These are phyloP conservation scores for Musca domestica DNA, from an alignment of 1,140 invertebrate genomes.

Conservation along the genomic window DNA sequence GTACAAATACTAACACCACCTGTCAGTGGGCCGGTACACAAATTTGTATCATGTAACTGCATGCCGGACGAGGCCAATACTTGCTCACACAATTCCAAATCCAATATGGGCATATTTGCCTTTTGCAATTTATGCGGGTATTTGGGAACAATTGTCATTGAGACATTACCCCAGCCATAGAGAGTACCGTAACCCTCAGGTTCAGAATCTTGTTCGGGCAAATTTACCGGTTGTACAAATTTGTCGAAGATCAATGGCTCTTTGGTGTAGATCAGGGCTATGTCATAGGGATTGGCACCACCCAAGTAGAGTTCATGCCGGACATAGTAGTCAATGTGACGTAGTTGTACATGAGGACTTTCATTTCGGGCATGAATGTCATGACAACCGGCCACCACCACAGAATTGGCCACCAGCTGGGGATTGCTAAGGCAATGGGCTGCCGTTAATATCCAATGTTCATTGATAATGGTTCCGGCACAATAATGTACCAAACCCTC, in stretches of 20 bases:
- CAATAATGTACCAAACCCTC: slow-evolving; percentile 48
- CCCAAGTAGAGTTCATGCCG: slow-evolving; percentile 46
- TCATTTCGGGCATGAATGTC: slow-evolving; percentile 41
- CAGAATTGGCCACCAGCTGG: slow-evolving; percentile 40
- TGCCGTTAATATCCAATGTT: slow-evolving; percentile 51
- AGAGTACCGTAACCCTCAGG: slow-evolving; percentile 55
- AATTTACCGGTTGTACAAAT: slow-evolving; percentile 52
- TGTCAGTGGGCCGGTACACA: slow-evolving; percentile 57
- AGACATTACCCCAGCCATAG: slow-evolving; percentile 56
- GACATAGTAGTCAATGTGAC: slow-evolving; percentile 44
- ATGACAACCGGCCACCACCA: slow-evolving; percentile 49
- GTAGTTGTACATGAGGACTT: slow-evolving; percentile 38
- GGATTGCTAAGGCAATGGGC: slow-evolving; percentile 46
- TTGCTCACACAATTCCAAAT: slow-evolving; percentile 48
- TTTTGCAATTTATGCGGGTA: slow-evolving; percentile 54
- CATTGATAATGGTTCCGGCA: slow-evolving; percentile 49
- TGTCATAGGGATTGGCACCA: slow-evolving; percentile 57
- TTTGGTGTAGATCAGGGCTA: slow-evolving; percentile 57
- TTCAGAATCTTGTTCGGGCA: slow-evolving; percentile 53
- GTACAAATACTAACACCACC: slow-evolving; percentile 56
- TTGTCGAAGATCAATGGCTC: slow-evolving; percentile 40
- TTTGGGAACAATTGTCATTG: slow-evolving; percentile 50
- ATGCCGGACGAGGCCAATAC: slow-evolving; percentile 41
- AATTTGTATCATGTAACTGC: slow-evolving; percentile 55
- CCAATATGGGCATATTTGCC: slow-evolving; percentile 54